Evolutionary conservation across 1,140 invertebrate species (phyloP).

Genomic region (Drosophila sechellia): DNA sequence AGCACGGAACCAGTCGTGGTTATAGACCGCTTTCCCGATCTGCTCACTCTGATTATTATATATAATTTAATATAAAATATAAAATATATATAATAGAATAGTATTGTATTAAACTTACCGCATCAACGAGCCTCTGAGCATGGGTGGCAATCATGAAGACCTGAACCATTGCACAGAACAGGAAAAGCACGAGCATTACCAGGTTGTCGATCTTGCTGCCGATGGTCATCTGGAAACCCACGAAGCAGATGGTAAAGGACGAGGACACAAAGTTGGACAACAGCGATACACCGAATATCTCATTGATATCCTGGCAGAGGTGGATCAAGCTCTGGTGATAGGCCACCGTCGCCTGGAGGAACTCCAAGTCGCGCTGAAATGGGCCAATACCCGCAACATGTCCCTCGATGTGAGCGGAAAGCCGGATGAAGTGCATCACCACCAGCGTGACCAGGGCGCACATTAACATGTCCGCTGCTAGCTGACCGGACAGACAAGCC

Average conservation of each 20-base stretch:
- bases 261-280: slow-evolving; percentile 68
- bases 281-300: slow-evolving; percentile 68
- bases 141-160: slow-evolving; percentile 67
- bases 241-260: slow-evolving; percentile 70
- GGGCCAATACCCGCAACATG: slow-evolving; percentile 27
- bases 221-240: slow-evolving; percentile 75
- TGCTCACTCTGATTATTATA: slow-evolving; percentile 43
- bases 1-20: slow-evolving; percentile 59
- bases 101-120: slow-evolving; percentile 36
- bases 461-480: slow-evolving; percentile 71
- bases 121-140: slow-evolving; percentile 58
- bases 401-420: slow-evolving; percentile 37
- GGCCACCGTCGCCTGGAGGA: slow-evolving; percentile 38
- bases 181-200: slow-evolving; percentile 66
- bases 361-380: slow-evolving; percentile 46
- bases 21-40: slow-evolving; percentile 57
- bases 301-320: slow-evolving; percentile 53
- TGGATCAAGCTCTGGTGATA: slow-evolving; percentile 65
- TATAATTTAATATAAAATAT: neutral
- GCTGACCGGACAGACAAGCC: slow-evolving; percentile 59
- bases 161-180: slow-evolving; percentile 70
- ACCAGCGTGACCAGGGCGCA: slow-evolving; percentile 65
- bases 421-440: slow-evolving; percentile 67
- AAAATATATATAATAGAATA: neutral
- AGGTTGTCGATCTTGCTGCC: slow-evolving; percentile 61